Evolutionary conservation across 2,888 invertebrate genomes (phyloP).

Genomic region (Xestia rhomboidea): DNA sequence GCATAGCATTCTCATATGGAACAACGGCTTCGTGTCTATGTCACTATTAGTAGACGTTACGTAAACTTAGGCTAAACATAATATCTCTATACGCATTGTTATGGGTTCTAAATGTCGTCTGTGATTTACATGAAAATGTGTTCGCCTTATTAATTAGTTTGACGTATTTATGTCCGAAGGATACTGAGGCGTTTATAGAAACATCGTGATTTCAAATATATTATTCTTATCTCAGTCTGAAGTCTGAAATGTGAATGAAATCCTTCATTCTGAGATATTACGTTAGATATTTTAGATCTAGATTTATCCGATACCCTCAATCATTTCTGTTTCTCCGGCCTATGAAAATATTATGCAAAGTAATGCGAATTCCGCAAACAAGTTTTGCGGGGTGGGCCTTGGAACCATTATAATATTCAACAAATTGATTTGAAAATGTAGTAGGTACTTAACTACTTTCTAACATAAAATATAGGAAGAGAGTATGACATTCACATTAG

Average conservation of each 20-base stretch:
- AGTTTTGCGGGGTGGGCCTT: conserved; percentile 32
- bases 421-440: conserved; percentile 32
- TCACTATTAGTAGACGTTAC: conserved; percentile 44
- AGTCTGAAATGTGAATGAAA: conserved; percentile 48
- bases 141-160: conserved; percentile 39
- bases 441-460: conserved; percentile 32
- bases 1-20: conserved; percentile 10
- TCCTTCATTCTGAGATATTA: conserved; percentile 41
- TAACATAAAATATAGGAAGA: conserved; percentile 57
- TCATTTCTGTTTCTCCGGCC: conserved; percentile 28
- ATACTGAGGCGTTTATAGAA: conserved; percentile 45
- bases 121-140: conserved; percentile 59
- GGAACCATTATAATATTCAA: conserved; percentile 23
- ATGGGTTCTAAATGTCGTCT: conserved; percentile 40
- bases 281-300: conserved; percentile 36
- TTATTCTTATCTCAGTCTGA: conserved; percentile 48
- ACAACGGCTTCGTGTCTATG: conserved; percentile 39
- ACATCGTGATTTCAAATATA: conserved; percentile 34
- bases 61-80: conserved; percentile 40
- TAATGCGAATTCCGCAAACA: conserved; percentile 47
- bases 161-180: conserved; percentile 42
- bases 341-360: conserved; percentile 47
- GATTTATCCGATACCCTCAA: conserved; percentile 34
- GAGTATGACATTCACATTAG: conserved; percentile 61
- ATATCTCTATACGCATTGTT: conserved; percentile 43